phyloP scores from a whole-genome alignment of 2,888 invertebrate species.

The Lasioglossum vierecki region DNA sequence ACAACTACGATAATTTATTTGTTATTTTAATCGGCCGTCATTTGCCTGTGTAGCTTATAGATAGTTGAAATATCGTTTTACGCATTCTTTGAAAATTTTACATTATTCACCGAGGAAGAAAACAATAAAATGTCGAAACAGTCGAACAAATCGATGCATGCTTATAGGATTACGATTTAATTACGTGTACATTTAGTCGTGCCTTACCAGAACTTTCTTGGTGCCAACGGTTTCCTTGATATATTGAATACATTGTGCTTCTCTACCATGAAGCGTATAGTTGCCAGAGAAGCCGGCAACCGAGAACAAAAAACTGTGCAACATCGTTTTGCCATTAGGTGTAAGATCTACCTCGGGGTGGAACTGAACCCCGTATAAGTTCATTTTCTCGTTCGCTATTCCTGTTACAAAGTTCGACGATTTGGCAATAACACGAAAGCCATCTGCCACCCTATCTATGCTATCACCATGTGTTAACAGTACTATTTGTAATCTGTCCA shows the following conservation, averaged over 20 bases:
- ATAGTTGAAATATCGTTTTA: neutral
- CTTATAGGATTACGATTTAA: neutral
- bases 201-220: conserved; percentile 95
- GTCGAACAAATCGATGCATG: neutral
- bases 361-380: conserved; percentile 98
- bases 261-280: conserved; percentile 95
- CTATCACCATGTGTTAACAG: conserved; percentile 99
- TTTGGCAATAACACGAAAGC: conserved; percentile 94
- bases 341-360: conserved; percentile 99
- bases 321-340: conserved; percentile 94
- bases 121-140: neutral
- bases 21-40: conserved; percentile 47
- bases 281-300: conserved; percentile 94
- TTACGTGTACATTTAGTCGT: neutral
- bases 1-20: conserved; percentile 86
- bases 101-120: neutral
- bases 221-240: conserved; percentile 95
- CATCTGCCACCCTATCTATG: conserved; percentile 95
- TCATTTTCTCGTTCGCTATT: conserved; percentile 95
- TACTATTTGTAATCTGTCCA: conserved; percentile 94
- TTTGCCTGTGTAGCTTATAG: neutral
- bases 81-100: neutral
- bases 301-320: conserved; percentile 97
- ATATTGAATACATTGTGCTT: conserved; percentile 95
- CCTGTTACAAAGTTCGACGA: conserved; percentile 94